Evolutionary conservation across 2,113 vertebrate species (phyloP), one percentile per base, ranked within the genome.

Genomic region (Salminus brasiliensis): DNA sequence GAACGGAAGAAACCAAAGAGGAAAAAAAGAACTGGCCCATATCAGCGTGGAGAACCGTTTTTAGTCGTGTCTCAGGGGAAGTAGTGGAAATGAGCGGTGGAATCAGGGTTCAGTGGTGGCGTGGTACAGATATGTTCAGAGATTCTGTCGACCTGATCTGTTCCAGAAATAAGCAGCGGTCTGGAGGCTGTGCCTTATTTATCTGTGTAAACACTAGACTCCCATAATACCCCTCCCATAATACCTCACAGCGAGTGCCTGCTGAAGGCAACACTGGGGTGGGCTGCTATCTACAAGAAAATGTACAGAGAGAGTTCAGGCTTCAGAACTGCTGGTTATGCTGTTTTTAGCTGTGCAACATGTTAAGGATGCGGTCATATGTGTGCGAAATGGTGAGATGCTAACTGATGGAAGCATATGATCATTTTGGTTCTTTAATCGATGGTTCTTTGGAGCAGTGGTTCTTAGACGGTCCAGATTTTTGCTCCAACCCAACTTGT

Each of bases 1-100:
- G 18, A 66, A 21, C n/a, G 9, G 36, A 23, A 53, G 43, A 66
- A 52, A 49, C 10, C 9, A 25, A 66, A 52, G 55, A 32, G 21
- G 8, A n/a, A 52, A 57, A 1, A 41, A 27, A 32, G 39, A 59
- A 34, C 57, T 23, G 18, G 34, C 15, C 47, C 15, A 63, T 27
- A 41, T 60, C 29, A 65, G 21, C 65, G 34, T 55, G 43, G 74
- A 27, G 39, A 72, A 66, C 13, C 41, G 59, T 47, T 55, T 55
- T 53, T 25, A 69, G 29, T 30, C 36, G 16, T 21, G 59, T 65
- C 18, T 66, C 6, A 16, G 59, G 59, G 43, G 43, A 79, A 45
- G 15, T 25, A 6, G 30, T 62, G 66, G 52, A 60, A 79, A 72
- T 47, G 9, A 9, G 10, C 9, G 71, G 34, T 29, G 27, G 12